A percentile compares a stretch with the other conserved stretches of the same genome.
These are phyloP conservation scores for Zeus faber DNA, from an alignment of 2,113 vertebrate genomes.

Conservation along the genomic window DNA sequence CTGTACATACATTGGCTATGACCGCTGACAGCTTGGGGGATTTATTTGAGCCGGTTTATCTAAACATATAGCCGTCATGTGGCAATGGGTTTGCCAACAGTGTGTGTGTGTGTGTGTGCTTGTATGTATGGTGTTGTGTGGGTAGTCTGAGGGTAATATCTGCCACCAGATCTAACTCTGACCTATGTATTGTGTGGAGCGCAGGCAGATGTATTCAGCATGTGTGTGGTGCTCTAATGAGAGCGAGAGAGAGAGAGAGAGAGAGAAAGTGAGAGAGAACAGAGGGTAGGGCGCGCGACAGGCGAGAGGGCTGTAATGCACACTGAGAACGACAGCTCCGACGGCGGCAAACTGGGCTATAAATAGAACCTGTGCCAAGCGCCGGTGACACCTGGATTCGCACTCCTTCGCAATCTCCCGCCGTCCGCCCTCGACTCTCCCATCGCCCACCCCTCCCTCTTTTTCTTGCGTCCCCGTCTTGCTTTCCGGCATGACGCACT, in stretches of 20 bases:
- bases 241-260: slow-evolving; percentile 1
- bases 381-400: slow-evolving; percentile 51
- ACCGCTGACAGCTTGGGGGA: too few species aligned
- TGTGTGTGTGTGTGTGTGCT: too few species aligned
- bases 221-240: too few species aligned
- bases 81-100: too few species aligned
- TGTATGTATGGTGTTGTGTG: too few species aligned
- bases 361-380: slow-evolving; percentile 49
- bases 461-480: background rate
- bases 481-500: background rate
- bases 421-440: slow-evolving; percentile 8
- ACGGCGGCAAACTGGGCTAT: slow-evolving; percentile 41
- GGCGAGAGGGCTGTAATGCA: slow-evolving; percentile 37
- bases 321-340: slow-evolving; percentile 37
- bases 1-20: too few species aligned
- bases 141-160: too few species aligned
- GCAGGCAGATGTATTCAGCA: too few species aligned
- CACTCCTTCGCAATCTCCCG: slow-evolving; percentile 22
- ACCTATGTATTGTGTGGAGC: too few species aligned
- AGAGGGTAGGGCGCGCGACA: slow-evolving; percentile 25
- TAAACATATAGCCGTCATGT: too few species aligned
- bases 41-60: too few species aligned
- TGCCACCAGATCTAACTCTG: too few species aligned
- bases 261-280: slow-evolving; percentile 9
- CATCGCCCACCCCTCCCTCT: background rate